These are phyloP conservation scores for Melikaiella ostensackeni DNA, from an alignment of 2,888 invertebrate genomes.

Conservation along the genomic window DNA sequence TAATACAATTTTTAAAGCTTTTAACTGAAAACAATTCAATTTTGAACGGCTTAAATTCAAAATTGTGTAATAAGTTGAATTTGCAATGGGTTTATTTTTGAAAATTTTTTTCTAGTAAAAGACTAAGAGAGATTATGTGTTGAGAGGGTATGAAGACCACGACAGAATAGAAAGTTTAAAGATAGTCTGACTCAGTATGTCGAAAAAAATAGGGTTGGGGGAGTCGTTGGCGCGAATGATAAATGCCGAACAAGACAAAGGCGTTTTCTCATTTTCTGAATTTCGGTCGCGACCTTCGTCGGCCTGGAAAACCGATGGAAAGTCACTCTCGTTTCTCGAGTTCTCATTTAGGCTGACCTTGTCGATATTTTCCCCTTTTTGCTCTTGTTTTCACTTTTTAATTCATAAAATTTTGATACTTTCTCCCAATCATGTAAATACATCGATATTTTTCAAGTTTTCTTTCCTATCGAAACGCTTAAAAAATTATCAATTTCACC, in stretches of 20 bases:
- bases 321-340: conserved; percentile 69
- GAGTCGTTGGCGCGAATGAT: conserved; percentile 1
- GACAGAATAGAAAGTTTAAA: neutral
- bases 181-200: neutral
- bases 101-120: neutral
- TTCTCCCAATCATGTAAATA: too few species aligned
- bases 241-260: conserved; percentile 45
- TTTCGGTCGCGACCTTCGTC: conserved; percentile 67
- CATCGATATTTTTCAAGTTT: too few species aligned
- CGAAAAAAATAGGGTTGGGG: neutral
- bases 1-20: too few species aligned
- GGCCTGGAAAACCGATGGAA: conserved; percentile 67
- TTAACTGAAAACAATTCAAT: too few species aligned
- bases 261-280: conserved; percentile 58
- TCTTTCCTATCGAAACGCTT: neutral
- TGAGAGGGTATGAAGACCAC: neutral
- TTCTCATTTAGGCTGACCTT: conserved; percentile 71
- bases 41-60: too few species aligned
- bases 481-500: neutral
- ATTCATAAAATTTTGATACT: neutral
- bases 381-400: conserved; percentile 33
- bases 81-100: too few species aligned
- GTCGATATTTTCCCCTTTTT: conserved; percentile 56
- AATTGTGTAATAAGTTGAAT: too few species aligned
- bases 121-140: neutral